Conservation (phyloP, 2,797 vertebrate species). For the Myoxocephalus aenaeus region DNA sequence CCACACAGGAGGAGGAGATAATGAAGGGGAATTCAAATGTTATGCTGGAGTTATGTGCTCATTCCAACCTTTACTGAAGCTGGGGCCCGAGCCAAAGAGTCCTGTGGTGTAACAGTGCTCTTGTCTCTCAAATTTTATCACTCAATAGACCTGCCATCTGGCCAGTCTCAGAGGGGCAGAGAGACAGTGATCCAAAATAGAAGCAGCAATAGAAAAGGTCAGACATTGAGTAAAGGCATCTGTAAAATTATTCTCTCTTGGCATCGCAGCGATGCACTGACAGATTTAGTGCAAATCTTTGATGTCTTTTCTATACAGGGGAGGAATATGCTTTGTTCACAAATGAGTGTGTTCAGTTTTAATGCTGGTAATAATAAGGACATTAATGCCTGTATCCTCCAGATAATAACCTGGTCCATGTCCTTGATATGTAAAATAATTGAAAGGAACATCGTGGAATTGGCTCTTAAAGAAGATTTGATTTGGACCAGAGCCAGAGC, state of each 20-base stretch:
- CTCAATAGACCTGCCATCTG: slow-evolving; percentile 83
- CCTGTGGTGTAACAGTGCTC: slow-evolving; percentile 66
- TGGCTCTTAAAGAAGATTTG: slow-evolving; percentile 65
- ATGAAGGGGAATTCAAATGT: slow-evolving; percentile 70
- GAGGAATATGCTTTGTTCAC: slow-evolving; percentile 41
- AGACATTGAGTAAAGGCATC: slow-evolving; percentile 68
- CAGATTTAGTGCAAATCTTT: slow-evolving; percentile 64
- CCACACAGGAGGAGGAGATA: slow-evolving; percentile 51
- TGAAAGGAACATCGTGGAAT: slow-evolving; percentile 62
- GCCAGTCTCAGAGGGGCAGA: slow-evolving; percentile 75
- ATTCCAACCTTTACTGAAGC: slow-evolving; percentile 51
- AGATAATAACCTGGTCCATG: slow-evolving; percentile 61
- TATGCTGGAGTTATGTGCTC: slow-evolving; percentile 56
- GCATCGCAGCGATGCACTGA: slow-evolving; percentile 42
- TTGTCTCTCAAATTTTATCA: slow-evolving; percentile 80
- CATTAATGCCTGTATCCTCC: slow-evolving; percentile 60
- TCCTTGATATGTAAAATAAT: slow-evolving; percentile 70
- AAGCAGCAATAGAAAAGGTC: slow-evolving; percentile 79
- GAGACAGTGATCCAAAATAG: slow-evolving; percentile 78
- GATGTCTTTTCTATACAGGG: slow-evolving; percentile 47
- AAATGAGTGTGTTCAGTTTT: slow-evolving; percentile 65
- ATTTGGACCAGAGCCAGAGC: slow-evolving; percentile 60
- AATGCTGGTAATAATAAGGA: slow-evolving; percentile 57
- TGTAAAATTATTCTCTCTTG: slow-evolving; percentile 64
- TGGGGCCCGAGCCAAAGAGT: slow-evolving; percentile 67